These are phyloP conservation scores for Halisarca cf. caerulea DNA, from an alignment of 37 sponge, comb jelly and placozoan species.

Conservation along the genomic window DNA sequence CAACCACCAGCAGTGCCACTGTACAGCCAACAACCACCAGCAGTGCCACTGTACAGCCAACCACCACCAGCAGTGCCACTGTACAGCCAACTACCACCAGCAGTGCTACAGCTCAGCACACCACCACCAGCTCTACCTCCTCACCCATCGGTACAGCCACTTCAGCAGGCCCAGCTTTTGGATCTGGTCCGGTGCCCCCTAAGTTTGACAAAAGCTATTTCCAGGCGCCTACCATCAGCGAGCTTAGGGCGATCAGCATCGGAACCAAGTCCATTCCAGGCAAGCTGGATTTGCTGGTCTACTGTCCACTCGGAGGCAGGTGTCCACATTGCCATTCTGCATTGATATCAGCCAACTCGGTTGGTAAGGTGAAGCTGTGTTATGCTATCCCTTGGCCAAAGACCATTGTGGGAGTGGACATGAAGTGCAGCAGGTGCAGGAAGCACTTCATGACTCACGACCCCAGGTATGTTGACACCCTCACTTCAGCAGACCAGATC, in stretches of 20 bases:
- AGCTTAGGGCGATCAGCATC: background rate
- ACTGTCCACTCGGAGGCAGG: constrained; percentile 9
- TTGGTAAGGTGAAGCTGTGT: constrained; percentile 31
- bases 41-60: too few species aligned
- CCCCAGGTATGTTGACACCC: background rate
- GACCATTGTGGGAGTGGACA: too few species aligned
- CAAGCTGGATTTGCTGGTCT: background rate
- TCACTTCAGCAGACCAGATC: constrained; percentile 2
- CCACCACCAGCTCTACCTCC: background rate
- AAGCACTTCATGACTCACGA: too few species aligned
- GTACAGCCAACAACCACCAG: too few species aligned
- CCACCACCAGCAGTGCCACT: too few species aligned
- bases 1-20: too few species aligned
- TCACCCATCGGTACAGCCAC: background rate
- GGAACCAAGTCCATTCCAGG: background rate
- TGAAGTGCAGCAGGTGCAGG: background rate
- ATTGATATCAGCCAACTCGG: constrained; percentile 35
- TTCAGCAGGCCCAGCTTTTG: background rate
- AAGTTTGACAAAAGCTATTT: background rate
- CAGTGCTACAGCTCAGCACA: background rate
- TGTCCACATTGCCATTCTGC: constrained; percentile 37
- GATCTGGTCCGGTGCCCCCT: background rate
- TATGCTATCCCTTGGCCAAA: background rate
- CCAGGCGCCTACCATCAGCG: background rate
- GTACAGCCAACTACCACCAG: too few species aligned